phyloP scores from a whole-genome alignment of 1,140 invertebrate species.

The Mycetomoellerius zeteki region DNA sequence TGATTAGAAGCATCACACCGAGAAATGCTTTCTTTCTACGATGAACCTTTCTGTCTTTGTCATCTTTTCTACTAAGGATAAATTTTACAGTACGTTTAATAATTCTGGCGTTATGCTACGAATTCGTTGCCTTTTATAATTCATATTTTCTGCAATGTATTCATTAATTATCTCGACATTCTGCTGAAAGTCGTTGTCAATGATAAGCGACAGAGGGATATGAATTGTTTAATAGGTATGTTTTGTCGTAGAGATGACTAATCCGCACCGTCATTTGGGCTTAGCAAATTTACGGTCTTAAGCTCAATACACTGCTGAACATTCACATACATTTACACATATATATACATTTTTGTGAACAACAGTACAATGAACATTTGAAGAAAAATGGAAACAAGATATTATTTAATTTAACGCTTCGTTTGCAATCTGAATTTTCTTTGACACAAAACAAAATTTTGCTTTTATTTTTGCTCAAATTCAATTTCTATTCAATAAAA shows the following conservation, averaged over 20 bases:
- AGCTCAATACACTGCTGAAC: background rate
- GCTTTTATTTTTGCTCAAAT: too few species aligned
- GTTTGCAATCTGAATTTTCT: too few species aligned
- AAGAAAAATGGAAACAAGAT: background rate
- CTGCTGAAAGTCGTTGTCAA: background rate
- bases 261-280: background rate
- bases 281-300: background rate
- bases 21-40: conserved; percentile 19
- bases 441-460: too few species aligned
- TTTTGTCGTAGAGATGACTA: background rate
- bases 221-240: conserved; percentile 3
- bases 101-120: background rate
- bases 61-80: background rate
- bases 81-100: conserved; percentile 44
- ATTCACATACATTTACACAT: background rate
- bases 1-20: conserved; percentile 44
- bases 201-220: background rate
- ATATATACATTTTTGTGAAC: background rate
- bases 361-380: background rate
- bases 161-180: conserved; percentile 38
- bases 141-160: conserved; percentile 18
- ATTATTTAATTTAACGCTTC: too few species aligned
- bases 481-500: too few species aligned
- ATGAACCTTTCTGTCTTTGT: conserved; percentile 23
- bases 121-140: background rate